These are phyloP conservation scores for Hassar affinis DNA, from an alignment of 2,113 vertebrate species.

Conservation along the genomic window DNA sequence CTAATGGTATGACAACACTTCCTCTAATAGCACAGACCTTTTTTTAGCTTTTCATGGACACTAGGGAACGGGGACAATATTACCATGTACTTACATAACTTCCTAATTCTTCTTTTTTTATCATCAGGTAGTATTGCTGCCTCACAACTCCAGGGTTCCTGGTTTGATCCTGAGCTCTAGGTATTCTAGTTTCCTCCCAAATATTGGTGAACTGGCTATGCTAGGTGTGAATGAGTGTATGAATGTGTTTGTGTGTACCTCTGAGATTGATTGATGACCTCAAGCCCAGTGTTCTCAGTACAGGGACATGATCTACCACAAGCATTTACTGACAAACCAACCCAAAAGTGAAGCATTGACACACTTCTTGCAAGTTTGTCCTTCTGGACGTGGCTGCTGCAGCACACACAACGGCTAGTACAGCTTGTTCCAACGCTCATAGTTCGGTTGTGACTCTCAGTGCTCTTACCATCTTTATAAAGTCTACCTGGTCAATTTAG, in stretches of 20 bases:
- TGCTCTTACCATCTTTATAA: background rate
- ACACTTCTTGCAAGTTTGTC: background rate
- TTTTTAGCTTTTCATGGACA: background rate
- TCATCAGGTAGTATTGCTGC: background rate
- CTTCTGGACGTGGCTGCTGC: background rate
- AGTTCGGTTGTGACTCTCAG: background rate
- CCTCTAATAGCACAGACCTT: background rate
- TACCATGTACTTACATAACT: background rate
- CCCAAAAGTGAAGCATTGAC: background rate
- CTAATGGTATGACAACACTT: conserved; percentile 23
- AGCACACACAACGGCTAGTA: background rate
- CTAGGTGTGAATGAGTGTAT: background rate
- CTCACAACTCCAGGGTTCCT: background rate
- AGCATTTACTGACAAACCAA: too few species aligned
- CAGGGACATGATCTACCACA: background rate
- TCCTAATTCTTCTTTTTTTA: background rate
- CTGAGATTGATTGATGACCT: background rate
- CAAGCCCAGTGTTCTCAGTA: background rate
- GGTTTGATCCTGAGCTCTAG: background rate
- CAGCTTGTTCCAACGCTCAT: background rate
- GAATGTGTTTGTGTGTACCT: background rate
- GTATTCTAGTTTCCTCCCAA: background rate
- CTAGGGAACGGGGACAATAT: background rate
- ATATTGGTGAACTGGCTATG: background rate
- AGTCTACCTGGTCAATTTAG: background rate